phyloP scores from a whole-genome alignment of 35 echinoderm and acorn worm species.

The Hemicentrotus pulcherrimus region DNA sequence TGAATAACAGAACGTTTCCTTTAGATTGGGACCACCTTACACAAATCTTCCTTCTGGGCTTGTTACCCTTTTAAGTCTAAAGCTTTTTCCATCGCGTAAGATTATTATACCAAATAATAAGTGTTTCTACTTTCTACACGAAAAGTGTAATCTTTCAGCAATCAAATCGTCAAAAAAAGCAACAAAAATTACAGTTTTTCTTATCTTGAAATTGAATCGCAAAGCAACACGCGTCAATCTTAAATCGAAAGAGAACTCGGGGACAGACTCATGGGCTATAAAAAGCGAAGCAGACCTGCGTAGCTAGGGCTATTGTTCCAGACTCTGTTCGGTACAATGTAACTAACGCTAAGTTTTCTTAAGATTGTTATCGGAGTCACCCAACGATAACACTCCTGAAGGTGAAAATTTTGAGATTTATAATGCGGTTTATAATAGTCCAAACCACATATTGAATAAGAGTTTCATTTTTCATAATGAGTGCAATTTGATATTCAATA shows the following conservation, averaged over 20 bases:
- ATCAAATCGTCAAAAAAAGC: not conserved
- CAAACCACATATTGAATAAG: not conserved
- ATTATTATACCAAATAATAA: not conserved
- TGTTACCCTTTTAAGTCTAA: not conserved
- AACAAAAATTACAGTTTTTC: not conserved
- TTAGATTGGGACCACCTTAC: not conserved
- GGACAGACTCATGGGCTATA: not conserved
- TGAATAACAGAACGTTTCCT: constrained; percentile 11
- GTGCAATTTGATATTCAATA: not conserved
- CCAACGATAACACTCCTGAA: not conserved
- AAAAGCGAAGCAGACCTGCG: not conserved
- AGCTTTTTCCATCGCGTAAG: not conserved
- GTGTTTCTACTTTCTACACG: not conserved
- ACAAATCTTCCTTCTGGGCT: not conserved
- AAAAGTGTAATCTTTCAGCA: not conserved
- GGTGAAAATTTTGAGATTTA: not conserved
- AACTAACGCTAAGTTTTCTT: not conserved
- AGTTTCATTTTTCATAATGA: constrained; percentile 3
- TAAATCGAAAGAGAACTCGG: not conserved
- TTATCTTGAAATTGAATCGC: constrained; percentile 13
- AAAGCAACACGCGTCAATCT: not conserved
- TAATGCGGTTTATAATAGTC: not conserved
- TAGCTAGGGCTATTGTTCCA: not conserved
- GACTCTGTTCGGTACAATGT: not conserved
- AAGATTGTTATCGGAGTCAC: constrained; percentile 12